phyloP scores from a whole-genome alignment of 1,140 invertebrate species.

The Diprion similis region DNA sequence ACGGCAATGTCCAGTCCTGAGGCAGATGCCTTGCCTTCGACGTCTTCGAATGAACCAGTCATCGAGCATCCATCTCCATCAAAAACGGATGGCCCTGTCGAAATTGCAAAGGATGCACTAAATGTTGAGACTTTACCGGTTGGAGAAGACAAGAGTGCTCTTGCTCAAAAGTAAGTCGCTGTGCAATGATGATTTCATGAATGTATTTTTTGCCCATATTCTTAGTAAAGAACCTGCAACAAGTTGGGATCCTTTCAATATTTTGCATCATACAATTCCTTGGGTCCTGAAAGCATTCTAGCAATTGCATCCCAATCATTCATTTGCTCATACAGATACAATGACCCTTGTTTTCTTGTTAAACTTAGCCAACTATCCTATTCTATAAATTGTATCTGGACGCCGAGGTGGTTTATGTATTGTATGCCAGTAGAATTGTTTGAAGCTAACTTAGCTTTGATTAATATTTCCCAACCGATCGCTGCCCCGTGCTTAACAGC shows the following conservation, averaged over 20 bases:
- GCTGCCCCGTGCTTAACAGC: neutral
- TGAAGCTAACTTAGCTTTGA: neutral
- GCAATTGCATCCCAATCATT: no score
- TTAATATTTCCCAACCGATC: no score
- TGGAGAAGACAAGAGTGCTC: constrained; percentile 47
- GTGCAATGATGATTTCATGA: neutral
- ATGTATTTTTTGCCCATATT: neutral
- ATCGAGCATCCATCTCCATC: constrained; percentile 46
- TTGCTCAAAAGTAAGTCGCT: constrained; percentile 51
- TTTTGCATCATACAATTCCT: no score
- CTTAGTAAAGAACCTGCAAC: no score
- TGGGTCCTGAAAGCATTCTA: neutral
- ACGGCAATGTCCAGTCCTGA: constrained; percentile 24
- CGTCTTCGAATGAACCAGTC: constrained; percentile 24
- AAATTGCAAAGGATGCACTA: constrained; percentile 55
- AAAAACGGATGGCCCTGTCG: constrained; percentile 46
- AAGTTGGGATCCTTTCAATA: no score
- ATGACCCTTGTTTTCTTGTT: neutral
- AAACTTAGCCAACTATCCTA: neutral
- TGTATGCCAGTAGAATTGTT: neutral
- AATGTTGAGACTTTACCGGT: constrained; percentile 36
- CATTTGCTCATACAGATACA: no score
- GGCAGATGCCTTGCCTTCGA: constrained; percentile 25
- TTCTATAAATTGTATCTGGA: neutral
- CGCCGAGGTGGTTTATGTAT: neutral